phyloP scores from a whole-genome alignment of 2,113 vertebrate genomes.

The Calidris pygmaea region DNA sequence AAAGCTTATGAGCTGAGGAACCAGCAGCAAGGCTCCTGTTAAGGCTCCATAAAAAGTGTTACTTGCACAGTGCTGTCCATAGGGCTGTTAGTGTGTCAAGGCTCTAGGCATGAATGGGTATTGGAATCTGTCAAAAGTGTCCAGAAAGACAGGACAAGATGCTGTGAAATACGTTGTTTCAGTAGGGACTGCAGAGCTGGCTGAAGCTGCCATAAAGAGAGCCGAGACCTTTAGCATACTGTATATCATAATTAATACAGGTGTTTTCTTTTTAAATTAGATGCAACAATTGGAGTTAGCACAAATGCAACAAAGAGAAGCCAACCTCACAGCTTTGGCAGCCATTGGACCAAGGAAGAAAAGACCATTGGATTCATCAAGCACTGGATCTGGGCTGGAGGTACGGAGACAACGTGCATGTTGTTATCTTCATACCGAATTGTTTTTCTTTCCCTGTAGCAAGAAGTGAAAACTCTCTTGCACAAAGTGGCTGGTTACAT shows the following conservation, averaged over 20 bases:
- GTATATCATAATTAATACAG: neutral
- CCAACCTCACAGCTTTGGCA: slow-evolving; percentile 92
- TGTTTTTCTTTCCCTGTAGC: neutral
- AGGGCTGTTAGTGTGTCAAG: neutral
- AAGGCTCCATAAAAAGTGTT: neutral
- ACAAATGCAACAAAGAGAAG: slow-evolving; percentile 88
- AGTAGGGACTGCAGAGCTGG: neutral
- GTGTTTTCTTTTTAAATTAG: slow-evolving; percentile 69
- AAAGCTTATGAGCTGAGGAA: neutral
- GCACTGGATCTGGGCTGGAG: slow-evolving; percentile 69
- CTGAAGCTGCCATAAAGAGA: neutral
- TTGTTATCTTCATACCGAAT: neutral
- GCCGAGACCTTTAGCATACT: neutral
- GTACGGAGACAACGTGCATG: slow-evolving; percentile 60
- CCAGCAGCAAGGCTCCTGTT: neutral
- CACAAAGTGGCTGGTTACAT: neutral
- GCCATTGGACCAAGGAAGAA: slow-evolving; percentile 94
- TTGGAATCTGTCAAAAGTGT: neutral
- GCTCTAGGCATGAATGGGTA: neutral
- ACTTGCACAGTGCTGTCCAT: neutral
- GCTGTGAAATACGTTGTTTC: neutral
- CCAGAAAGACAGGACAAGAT: neutral
- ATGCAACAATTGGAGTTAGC: slow-evolving; percentile 90
- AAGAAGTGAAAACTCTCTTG: neutral
- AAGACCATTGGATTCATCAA: slow-evolving; percentile 77